Conservation (phyloP, 30 jellyfish, hydroid and myxozoan genomes). For the Phacellophora camtschatica region DNA sequence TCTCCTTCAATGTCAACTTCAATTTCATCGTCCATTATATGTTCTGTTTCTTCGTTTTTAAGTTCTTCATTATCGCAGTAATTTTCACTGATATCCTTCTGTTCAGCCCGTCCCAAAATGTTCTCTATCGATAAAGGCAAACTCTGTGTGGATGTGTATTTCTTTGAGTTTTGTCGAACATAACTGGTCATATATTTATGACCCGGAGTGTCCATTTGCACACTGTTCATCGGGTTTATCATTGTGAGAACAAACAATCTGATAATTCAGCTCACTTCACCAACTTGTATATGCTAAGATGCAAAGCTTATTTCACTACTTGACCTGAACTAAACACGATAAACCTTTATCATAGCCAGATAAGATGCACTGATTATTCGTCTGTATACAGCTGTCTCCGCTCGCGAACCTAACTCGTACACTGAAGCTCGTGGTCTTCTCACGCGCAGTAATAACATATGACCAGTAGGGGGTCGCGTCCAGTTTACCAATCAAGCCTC, state of each 20-base stretch:
- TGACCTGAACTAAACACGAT: constrained; percentile 50
- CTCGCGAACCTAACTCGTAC: background rate
- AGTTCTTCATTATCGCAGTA: constrained; percentile 1
- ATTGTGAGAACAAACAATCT: background rate
- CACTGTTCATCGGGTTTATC: constrained; percentile 33
- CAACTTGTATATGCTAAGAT: background rate
- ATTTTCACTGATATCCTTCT: background rate
- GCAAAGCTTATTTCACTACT: background rate
- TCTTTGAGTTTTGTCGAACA: constrained; percentile 43
- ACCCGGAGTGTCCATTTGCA: constrained; percentile 38
- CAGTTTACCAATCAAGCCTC: constrained; percentile 59
- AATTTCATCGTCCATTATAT: constrained; percentile 8
- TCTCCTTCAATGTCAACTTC: constrained; percentile 57
- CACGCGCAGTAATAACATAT: constrained; percentile 66
- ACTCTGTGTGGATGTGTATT: constrained; percentile 10
- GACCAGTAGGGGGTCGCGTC: constrained; percentile 66
- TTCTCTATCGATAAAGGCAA: constrained; percentile 73
- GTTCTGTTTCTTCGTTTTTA: background rate
- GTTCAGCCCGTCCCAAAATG: constrained; percentile 61
- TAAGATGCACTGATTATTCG: background rate
- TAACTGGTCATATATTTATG: constrained; percentile 48
- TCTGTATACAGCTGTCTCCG: background rate
- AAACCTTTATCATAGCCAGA: constrained; percentile 32
- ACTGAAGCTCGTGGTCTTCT: constrained; percentile 32
- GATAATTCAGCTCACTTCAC: constrained; percentile 27